Evolutionary conservation across 2,113 vertebrate genomes (phyloP), one percentile per base, ranked within the genome.

Genomic region (Leptobrachium ailaonicum): DNA sequence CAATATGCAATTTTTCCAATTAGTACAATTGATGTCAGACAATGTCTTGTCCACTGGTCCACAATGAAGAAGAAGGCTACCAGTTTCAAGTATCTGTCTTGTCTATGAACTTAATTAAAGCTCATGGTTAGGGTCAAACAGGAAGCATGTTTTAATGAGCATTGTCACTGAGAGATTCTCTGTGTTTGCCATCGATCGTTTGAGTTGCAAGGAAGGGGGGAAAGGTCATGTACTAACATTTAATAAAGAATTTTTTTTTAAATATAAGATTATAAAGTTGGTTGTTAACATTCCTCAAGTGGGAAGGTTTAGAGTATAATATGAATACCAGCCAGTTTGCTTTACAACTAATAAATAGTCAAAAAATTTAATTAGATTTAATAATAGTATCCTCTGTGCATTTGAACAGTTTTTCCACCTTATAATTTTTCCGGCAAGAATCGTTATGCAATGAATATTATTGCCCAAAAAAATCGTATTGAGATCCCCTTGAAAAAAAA

Each of bases 61-160:
- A 9, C 54, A 40, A 10, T 8, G 3, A 53, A n/a, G 3, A 53
- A n/a, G 50, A 71, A 71, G 9, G 20, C 14, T n/a, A 71, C 47
- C 6, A 32, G 20, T 53, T 71, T 20, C 32, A 71, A 71, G 32
- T 54, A 47, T 32, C 70, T 71, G 2, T 45, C 70, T 53, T 71
- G 45, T 53, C 45, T 40, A 71, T 13, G 11, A 53, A 8, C 70
- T 54, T 71, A 71, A 54, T 71, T 50, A 54, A 54, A 54, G 70
- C 3, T 7, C 47, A 71, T 32, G 6, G 41, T 53, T 71, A 53
- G 54, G 10, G 54, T 45, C 50, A 41, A 54, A 54, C 3, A 40
- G 45, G 40, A 40, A 54, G 9, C 20, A 54, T 9, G 20, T 50
- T 53, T 8, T 54, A 71, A 71, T 9, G 70, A 71, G n/a, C 2